Conservation (phyloP, 2,888 invertebrate genomes). For the Beris chalybata region DNA sequence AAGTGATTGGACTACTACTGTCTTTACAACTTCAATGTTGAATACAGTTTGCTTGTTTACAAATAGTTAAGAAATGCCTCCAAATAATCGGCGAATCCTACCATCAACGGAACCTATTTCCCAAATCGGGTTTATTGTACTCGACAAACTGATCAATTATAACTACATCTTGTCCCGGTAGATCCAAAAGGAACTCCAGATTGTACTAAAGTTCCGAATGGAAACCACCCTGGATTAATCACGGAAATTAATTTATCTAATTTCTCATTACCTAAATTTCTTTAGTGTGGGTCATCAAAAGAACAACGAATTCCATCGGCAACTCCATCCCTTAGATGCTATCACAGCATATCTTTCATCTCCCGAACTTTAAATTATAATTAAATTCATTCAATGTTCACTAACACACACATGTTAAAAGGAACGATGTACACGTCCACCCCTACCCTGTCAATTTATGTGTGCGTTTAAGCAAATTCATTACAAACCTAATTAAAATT, state of each 20-base stretch:
- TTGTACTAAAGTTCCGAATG: too few species aligned
- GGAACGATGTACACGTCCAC: slow-evolving; percentile 2
- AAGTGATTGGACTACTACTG: too few species aligned
- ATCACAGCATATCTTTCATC: slow-evolving; percentile 28
- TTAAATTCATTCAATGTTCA: slow-evolving; percentile 35
- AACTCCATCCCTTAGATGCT: slow-evolving; percentile 12
- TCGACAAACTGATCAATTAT: too few species aligned
- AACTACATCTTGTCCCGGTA: too few species aligned
- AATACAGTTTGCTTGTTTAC: too few species aligned
- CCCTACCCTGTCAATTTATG: slow-evolving; percentile 26
- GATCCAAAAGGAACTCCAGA: too few species aligned
- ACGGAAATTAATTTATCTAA: slow-evolving; percentile 1
- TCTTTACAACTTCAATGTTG: too few species aligned
- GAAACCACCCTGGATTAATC: too few species aligned
- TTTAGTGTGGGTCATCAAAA: slow-evolving; percentile 8
- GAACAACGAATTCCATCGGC: not conserved
- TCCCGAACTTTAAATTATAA: slow-evolving; percentile 34
- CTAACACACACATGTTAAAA: slow-evolving; percentile 29
- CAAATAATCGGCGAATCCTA: too few species aligned
- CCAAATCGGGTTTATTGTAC: too few species aligned
- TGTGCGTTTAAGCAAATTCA: slow-evolving; percentile 40
- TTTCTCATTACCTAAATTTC: slow-evolving; percentile 8
- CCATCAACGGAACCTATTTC: too few species aligned
- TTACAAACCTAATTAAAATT: slow-evolving; percentile 42
- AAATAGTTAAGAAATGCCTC: too few species aligned